Conservation (phyloP, 2,113 vertebrate species). For the Lasiurus cinereus region DNA sequence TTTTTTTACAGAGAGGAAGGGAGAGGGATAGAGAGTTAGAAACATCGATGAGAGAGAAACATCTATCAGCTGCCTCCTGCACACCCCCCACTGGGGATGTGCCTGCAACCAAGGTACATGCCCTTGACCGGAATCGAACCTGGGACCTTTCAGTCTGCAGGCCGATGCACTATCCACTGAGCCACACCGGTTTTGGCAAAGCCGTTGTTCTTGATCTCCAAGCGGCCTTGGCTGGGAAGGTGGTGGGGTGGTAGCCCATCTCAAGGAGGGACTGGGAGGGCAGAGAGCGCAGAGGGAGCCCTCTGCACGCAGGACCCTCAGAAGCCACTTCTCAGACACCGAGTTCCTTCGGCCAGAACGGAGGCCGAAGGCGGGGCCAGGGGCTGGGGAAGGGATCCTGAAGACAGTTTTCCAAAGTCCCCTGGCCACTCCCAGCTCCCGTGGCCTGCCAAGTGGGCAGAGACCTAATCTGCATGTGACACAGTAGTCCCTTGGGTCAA, state of each 20-base stretch:
- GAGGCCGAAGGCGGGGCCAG: not conserved
- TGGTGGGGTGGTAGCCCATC: not conserved
- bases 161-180: too few species aligned
- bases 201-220: not conserved
- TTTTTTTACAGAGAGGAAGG: too few species aligned
- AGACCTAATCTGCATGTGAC: too few species aligned
- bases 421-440: not conserved
- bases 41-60: too few species aligned
- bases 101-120: too few species aligned
- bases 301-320: accelerated
- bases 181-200: too few species aligned
- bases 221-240: not conserved
- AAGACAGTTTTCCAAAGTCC: not conserved
- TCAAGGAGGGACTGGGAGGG: not conserved
- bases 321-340: not conserved
- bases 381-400: not conserved
- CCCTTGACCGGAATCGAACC: too few species aligned
- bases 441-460: not conserved
- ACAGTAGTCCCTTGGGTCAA: not conserved
- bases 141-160: too few species aligned
- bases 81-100: too few species aligned
- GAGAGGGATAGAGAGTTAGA: too few species aligned
- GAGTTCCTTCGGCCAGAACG: not conserved
- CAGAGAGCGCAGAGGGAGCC: not conserved
- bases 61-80: too few species aligned